Evolutionary conservation across 2,113 vertebrate species (phyloP), one percentile per base, ranked within the genome.

Genomic region (Lamprotornis superbus): DNA sequence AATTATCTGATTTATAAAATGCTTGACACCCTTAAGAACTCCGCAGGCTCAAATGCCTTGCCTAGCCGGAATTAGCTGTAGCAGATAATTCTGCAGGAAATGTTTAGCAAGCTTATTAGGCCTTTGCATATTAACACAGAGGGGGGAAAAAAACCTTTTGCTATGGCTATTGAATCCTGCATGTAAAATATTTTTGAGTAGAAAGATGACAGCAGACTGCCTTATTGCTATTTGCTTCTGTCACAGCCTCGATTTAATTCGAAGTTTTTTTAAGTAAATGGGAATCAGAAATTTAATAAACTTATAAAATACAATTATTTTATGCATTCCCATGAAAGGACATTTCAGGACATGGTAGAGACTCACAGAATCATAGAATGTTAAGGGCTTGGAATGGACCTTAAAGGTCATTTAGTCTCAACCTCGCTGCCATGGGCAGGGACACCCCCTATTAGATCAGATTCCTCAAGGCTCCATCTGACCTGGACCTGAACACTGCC

Each of bases 1-100:
- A 90, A 93, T 92, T 39, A 75, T 87, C 92, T 93, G 92, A 93
- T 82, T 79, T 87, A 75, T 78, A 78, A 94, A 96, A 94, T 28
- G 49, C 82, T 87, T 93, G 88, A 92, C 93, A 76, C 85, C 64
- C 86, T 88, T 81, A 92, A 96, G 60, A 94, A 75, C 80, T 89
- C 83, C 27, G 16, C 76, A 53, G 88, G 73, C 90, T 87, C 75
- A 47, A 93, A 90, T 10, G 55, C 91, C 73, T 83, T 46, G 79
- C 64, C 60, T 28, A 33, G 60, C 25, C 79, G 24, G 3, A 94
- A 94, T 87, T 90, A 95, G 71, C 89, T 73, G 73, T 23, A 64
- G 68, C 8, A 1, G 71, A 83, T 90, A 69, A 94, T 93, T 87
- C 84, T 83, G 87, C 84, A 94, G 70, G 70, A 83, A 87, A 78